These are phyloP conservation scores for Drosophila nebulosa DNA, from an alignment of 1,140 invertebrate species.

Conservation along the genomic window DNA sequence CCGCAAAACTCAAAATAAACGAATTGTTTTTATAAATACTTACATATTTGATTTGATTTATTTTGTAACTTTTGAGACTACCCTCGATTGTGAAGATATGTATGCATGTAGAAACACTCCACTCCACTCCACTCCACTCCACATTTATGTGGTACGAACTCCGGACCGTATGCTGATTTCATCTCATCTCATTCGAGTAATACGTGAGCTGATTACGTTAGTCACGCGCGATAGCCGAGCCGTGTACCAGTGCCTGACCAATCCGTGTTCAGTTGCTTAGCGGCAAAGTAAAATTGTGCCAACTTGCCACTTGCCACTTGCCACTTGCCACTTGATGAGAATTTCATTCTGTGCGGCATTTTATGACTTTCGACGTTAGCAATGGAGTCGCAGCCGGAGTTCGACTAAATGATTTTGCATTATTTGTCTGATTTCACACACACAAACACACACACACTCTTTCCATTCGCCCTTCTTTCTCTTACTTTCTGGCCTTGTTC, in stretches of 20 bases:
- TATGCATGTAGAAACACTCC: slow-evolving; percentile 4
- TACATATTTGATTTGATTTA: no score
- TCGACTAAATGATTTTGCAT: slow-evolving; percentile 79
- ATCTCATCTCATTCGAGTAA: slow-evolving; percentile 68
- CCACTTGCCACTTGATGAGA: slow-evolving; percentile 74
- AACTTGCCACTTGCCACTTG: slow-evolving; percentile 74
- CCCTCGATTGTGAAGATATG: background rate
- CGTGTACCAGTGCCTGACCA: slow-evolving; percentile 17
- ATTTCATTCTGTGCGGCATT: slow-evolving; percentile 71
- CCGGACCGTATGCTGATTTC: slow-evolving; percentile 72
- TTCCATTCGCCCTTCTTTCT: slow-evolving; percentile 11
- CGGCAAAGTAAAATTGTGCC: slow-evolving; percentile 68
- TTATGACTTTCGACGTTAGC: slow-evolving; percentile 60
- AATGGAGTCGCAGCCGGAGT: slow-evolving; percentile 16
- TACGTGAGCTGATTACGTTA: slow-evolving; percentile 80
- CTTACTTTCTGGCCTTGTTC: background rate
- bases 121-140: no score
- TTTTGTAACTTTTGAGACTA: background rate
- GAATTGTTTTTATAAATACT: no score
- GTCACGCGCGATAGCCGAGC: slow-evolving; percentile 55
- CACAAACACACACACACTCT: background rate
- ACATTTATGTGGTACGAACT: slow-evolving; percentile 66
- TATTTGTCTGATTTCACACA: slow-evolving; percentile 50
- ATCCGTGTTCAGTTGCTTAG: slow-evolving; percentile 62
- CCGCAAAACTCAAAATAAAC: background rate